Evolutionary conservation across 92 coral and sea anemone species (phyloP), one percentile per base, ranked within the genome.

Genomic region (Chrysogorgia sp.): DNA sequence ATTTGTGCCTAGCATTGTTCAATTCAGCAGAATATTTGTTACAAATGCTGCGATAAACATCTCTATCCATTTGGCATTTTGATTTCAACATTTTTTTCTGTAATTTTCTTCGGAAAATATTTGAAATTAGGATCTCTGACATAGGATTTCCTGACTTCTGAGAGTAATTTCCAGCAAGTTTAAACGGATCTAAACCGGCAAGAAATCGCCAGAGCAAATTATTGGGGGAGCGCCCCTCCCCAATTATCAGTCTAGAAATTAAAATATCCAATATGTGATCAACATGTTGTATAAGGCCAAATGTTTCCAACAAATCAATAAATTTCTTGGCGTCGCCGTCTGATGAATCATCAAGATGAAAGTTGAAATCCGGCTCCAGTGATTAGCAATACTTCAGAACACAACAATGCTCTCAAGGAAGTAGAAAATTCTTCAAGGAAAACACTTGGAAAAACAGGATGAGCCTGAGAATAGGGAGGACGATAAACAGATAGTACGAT

Each of bases 301-400:
- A 50, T 1, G 79, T 53, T 21, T 30, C 34, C 19, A 74, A 37
- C 32, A 74, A 25, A 3, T 55, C 67, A 34, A 26, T 7, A 29
- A 74, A 56, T 20, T 56, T 53, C 50, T 14, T 7, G 9, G 79
- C 60, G 17, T 52, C 40, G 15, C 25, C 24, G 23, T 74, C 35
- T 14, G 17, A 15, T 10, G 66, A 13, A 32, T 30, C 34, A 56
- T 57, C 66, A 22, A 74, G 24, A 25, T 53, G 79, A 56, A 53
- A 74, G 10, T 74, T 74, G 23, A 74, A 74, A 29, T 74, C 79
- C n/a, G n/a, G n/a, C n/a, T 37, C 49, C 79, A 74, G 66, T n/a
- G 35, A 74, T 74, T 19, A 74, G 22, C 19, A 72, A 19, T 0
- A 34, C 9, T 57, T 74, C 79, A 4, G 79, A 50, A 32, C 66